These are phyloP conservation scores for Lynx canadensis DNA, from an alignment of 2,113 vertebrate species.

Conservation along the genomic window DNA sequence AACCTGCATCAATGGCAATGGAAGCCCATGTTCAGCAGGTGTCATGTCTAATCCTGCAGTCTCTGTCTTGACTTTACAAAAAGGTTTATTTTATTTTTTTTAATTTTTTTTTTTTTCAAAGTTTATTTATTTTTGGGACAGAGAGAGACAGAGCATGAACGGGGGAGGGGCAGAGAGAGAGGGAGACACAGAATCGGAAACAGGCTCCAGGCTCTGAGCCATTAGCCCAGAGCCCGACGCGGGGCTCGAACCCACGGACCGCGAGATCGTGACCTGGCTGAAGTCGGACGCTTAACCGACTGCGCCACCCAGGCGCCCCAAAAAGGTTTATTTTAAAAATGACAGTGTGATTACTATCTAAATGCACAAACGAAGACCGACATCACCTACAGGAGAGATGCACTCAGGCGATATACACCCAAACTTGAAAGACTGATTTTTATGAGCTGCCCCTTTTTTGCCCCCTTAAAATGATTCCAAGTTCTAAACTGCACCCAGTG, in stretches of 20 bases:
- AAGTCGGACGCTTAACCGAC: too few species aligned
- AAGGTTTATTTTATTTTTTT: background rate
- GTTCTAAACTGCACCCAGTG: background rate
- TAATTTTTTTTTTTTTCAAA: too few species aligned
- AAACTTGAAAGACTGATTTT: background rate
- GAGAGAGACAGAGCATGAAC: too few species aligned
- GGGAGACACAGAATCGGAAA: too few species aligned
- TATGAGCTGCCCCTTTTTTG: background rate
- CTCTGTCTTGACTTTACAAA: conserved; percentile 18
- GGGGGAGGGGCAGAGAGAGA: too few species aligned
- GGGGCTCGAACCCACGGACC: too few species aligned
- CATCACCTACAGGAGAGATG: background rate
- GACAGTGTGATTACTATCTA: background rate
- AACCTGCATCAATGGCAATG: background rate
- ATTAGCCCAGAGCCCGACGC: too few species aligned
- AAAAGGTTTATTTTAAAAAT: background rate
- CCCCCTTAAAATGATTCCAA: background rate
- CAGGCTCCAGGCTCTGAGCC: too few species aligned
- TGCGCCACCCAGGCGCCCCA: too few species aligned
- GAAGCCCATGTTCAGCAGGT: background rate
- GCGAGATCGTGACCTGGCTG: too few species aligned
- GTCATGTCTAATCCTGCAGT: background rate
- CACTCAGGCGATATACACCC: background rate
- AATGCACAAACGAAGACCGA: background rate
- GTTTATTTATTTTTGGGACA: too few species aligned